These are phyloP conservation scores for Dolomedes plantarius DNA, from an alignment of 2,888 invertebrate species.

Conservation along the genomic window DNA sequence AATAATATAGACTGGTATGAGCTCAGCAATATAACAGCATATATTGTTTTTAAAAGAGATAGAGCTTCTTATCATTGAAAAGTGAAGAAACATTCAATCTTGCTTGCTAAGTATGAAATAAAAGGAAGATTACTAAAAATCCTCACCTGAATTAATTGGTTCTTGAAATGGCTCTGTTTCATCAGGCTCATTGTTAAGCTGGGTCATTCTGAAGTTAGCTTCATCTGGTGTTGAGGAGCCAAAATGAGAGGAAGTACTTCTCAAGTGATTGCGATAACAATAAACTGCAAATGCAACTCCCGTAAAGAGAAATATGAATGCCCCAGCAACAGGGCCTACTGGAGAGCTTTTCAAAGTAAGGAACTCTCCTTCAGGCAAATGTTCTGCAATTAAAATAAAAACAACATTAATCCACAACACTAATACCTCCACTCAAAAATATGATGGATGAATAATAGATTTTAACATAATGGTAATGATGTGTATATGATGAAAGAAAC, in stretches of 20 bases:
- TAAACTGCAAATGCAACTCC: slow-evolving; percentile 89
- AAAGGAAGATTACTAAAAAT: too few relatives aligned
- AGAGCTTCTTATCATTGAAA: too few relatives aligned
- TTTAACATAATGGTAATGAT: too few relatives aligned
- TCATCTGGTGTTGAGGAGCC: slow-evolving; percentile 76
- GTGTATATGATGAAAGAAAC: too few relatives aligned
- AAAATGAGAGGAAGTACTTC: slow-evolving; percentile 75
- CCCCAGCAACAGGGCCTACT: slow-evolving; percentile 90
- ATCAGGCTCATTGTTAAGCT: slow-evolving; percentile 77
- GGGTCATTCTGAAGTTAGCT: slow-evolving; percentile 77
- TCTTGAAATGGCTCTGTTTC: slow-evolving; percentile 76
- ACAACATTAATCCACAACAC: too few relatives aligned
- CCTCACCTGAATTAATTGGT: slow-evolving; percentile 71
- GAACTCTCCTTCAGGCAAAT: slow-evolving; percentile 72
- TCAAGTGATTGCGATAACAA: slow-evolving; percentile 83
- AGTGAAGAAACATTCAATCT: too few relatives aligned
- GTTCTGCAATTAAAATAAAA: slow-evolving; percentile 28
- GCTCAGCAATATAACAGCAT: too few relatives aligned
- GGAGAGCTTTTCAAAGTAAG: slow-evolving; percentile 79
- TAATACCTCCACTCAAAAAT: too few relatives aligned
- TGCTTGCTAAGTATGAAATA: too few relatives aligned
- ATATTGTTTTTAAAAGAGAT: too few relatives aligned
- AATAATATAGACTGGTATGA: too few relatives aligned
- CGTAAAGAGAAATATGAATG: slow-evolving; percentile 87
- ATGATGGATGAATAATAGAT: too few relatives aligned